Base-by-base conservation (phyloP, 1,140 invertebrate species). In the Drosophila tristis region DNA sequence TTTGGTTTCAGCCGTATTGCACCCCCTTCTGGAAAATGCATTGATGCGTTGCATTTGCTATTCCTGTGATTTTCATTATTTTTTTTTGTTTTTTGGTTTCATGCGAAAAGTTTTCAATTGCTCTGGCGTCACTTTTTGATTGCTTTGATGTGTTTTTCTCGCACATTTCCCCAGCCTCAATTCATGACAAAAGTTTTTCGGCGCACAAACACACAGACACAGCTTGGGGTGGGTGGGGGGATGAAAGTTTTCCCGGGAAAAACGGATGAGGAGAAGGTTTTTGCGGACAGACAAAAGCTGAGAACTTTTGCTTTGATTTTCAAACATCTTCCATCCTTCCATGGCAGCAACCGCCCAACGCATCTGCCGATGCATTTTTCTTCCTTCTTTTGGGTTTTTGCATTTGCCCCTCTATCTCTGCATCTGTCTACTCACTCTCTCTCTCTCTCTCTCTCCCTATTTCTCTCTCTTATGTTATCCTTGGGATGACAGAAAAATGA, bases 91-190 rank as follows among this genome's bases (percentile, higher is more conserved):
- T 63, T 53, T 58, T 62, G 60, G 55, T 57, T 79, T 89, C 84
- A 89, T 89, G 67, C 73, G 76, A 90, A 90, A 90, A 90, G 65
- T 90, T 90, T 90, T 90, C 87, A 90, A 90, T 90, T 90, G 87
- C 82, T 90, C 76, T 87, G 87, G 87, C 87, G 87, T 90, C 87
- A 90, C 87, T 90, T 90, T 90, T 90, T 90, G 87, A 90, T 90
- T 90, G 87, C 87, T 90, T 84, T 87, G 87, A 84, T 87, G 68
- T 78, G 82, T 85, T 90, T 90, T 90, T 81, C 82, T 90, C 82
- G 73, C 82, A 89, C 84, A 87, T 87, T 87, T 89, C 84, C 84
- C 84, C 66, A 87, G 75, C 84, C 82, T 87, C 84, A 82, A 87
- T 87, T 87, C 82, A 87, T 87, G 82, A 82, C 82, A 89, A 87